Evolutionary conservation across 1,140 invertebrate species (phyloP), one percentile per base, ranked within the genome.

Genomic region (Spodoptera frugiperda): DNA sequence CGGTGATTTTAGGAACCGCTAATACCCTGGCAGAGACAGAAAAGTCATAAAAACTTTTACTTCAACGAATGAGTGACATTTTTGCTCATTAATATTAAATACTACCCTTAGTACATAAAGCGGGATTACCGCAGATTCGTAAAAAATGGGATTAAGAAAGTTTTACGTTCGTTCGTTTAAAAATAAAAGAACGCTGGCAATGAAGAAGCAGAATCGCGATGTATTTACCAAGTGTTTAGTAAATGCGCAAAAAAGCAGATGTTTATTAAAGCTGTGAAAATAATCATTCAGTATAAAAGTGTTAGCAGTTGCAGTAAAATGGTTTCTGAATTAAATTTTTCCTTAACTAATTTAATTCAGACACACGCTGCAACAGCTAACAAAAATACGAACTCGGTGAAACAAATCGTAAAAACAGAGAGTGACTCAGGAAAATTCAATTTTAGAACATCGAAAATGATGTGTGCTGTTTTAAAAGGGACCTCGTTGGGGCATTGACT

Each of bases 121-220:
- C 33, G 44, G 63, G 17, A 67, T 67, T 67, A 25, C 12, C 6
- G 6, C n/a, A 17, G 10, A 25, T n/a, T 49, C 39, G 19, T 67
- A 49, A 48, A 48, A 46, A 3, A 61, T 33, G 39, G 44, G 17
- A 48, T 49, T 46, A 67, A 19, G 44, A 3, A 3, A 12, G 6
- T 25, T 9, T 25, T 63, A 11, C 48, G 21, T 48, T 19, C 21
- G 2, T 21, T 17, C 12, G 15, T 17, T 63, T 19, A 44, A 63
- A 67, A 67, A 48, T 67, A 67, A 11, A 48, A 25, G 61, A 67
- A 67, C 49, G 19, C 63, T 67, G 44, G 63, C 63, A 67, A 49
- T 49, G 63, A 67, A 67, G 46, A 19, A 17, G 17, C 49, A 44
- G 57, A 65, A 21, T 48, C 61, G 33, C 33, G 6, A 39, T 44